Conservation (phyloP, 2,888 invertebrate genomes). For the Drosophila mimica region DNA sequence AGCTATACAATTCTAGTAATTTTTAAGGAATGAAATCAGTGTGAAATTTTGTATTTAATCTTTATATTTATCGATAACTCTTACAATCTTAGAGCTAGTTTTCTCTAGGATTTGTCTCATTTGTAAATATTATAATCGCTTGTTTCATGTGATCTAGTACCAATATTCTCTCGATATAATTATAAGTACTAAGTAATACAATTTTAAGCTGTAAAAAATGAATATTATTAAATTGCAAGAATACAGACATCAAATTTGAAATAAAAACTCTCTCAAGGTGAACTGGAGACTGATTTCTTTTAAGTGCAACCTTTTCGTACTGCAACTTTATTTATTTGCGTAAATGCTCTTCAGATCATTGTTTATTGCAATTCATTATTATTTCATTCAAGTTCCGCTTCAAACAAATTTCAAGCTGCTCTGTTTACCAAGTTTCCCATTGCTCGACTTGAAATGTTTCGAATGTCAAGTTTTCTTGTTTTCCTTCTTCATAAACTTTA, state of each 20-base stretch:
- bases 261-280: neutral
- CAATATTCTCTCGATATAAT: neutral
- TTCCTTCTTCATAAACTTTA: slow-evolving; percentile 9
- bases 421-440: slow-evolving; percentile 28
- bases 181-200: neutral
- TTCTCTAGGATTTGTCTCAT: too few relatives aligned
- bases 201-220: neutral
- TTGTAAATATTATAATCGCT: neutral
- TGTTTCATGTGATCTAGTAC: neutral
- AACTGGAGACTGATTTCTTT: neutral
- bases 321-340: neutral
- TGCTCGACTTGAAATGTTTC: slow-evolving; percentile 16
- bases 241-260: neutral
- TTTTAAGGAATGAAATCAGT: too few relatives aligned
- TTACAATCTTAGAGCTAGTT: too few relatives aligned
- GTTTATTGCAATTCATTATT: neutral
- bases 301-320: neutral
- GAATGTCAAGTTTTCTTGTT: slow-evolving; percentile 11
- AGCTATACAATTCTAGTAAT: neutral
- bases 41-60: too few relatives aligned
- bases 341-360: neutral
- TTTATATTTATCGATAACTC: too few relatives aligned
- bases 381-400: neutral
- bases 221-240: neutral
- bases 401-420: neutral